phyloP scores from a whole-genome alignment of 2,113 vertebrate species.

The Caloenas nicobarica region DNA sequence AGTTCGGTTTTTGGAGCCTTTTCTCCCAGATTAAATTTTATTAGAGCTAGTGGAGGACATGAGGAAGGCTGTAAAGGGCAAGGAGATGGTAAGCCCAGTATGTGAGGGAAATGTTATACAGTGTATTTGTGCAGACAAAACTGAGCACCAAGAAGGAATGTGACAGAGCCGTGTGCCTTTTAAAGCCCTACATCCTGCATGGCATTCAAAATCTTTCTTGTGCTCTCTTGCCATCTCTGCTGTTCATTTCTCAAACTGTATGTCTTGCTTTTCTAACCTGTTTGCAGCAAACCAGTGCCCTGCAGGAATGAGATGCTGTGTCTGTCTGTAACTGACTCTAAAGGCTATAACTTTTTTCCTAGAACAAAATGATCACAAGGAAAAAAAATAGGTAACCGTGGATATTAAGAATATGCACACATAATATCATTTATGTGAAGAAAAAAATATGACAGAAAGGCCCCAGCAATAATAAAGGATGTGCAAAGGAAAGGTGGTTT shows the following conservation, averaged over 20 bases:
- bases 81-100: background rate
- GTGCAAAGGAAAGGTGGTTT: background rate
- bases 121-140: background rate
- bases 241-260: background rate
- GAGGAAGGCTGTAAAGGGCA: conserved; percentile 24
- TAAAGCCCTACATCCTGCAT: background rate
- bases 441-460: background rate
- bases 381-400: background rate
- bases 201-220: background rate
- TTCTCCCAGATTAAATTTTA: conserved; percentile 28
- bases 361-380: background rate
- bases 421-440: background rate
- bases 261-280: background rate
- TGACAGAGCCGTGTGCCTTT: background rate
- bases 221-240: background rate
- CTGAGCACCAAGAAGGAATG: background rate
- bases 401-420: background rate
- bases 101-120: background rate
- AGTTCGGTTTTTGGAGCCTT: conserved; percentile 24
- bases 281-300: background rate
- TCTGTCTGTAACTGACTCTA: background rate
- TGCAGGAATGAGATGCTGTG: rapidly evolving
- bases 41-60: conserved; percentile 22
- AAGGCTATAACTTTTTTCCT: background rate
- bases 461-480: background rate